phyloP scores from a whole-genome alignment of 2,797 vertebrate species.

The Enoplosus armatus region DNA sequence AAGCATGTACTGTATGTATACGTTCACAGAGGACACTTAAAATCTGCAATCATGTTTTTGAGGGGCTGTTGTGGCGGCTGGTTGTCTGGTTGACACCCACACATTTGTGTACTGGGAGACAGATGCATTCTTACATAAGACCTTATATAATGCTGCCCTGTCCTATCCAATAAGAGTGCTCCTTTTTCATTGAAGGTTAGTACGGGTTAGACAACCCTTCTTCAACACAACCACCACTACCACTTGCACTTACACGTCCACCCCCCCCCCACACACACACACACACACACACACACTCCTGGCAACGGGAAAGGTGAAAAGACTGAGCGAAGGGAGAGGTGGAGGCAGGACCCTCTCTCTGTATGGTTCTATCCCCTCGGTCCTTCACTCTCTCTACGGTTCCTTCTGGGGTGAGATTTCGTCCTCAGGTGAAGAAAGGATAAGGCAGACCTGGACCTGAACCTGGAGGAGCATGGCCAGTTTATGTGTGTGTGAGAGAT shows the following conservation, averaged over 20 bases:
- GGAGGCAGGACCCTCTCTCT: slow-evolving; percentile 36
- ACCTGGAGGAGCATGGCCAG: not conserved
- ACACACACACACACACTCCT: no score
- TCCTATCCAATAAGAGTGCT: slow-evolving; percentile 75
- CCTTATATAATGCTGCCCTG: slow-evolving; percentile 82
- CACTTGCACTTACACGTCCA: slow-evolving; percentile 28
- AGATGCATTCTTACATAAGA: slow-evolving; percentile 87
- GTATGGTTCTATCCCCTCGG: not conserved
- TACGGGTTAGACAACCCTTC: slow-evolving; percentile 69
- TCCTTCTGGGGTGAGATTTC: slow-evolving; percentile 20
- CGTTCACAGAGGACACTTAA: slow-evolving; percentile 55
- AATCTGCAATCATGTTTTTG: slow-evolving; percentile 69
- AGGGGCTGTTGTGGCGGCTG: slow-evolving; percentile 70
- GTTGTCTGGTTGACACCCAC: slow-evolving; percentile 79
- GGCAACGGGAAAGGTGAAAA: slow-evolving; percentile 59
- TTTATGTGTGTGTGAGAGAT: not conserved
- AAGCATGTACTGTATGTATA: slow-evolving; percentile 55
- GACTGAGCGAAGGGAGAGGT: slow-evolving; percentile 19
- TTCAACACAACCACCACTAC: slow-evolving; percentile 46
- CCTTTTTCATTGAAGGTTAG: slow-evolving; percentile 77
- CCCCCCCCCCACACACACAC: no score
- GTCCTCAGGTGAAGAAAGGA: slow-evolving; percentile 37
- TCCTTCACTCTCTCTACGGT: slow-evolving; percentile 6
- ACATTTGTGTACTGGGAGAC: slow-evolving; percentile 80
- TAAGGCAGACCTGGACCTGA: slow-evolving; percentile 20